Evolutionary conservation across 2,113 vertebrate genomes (phyloP).

Genomic region (Zosterops japonicus): DNA sequence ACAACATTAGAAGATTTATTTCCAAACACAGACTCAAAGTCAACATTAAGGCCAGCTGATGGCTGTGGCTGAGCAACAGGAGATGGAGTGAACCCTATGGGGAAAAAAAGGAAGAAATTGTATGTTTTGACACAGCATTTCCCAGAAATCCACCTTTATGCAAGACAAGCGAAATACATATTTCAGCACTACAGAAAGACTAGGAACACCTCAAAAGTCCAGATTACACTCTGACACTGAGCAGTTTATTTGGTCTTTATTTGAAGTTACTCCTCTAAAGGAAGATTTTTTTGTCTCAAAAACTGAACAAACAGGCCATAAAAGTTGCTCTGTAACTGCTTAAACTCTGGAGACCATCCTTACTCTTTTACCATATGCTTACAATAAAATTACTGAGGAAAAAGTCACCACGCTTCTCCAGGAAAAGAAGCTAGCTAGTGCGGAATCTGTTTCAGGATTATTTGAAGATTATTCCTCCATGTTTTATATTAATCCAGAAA

Average conservation of each 20-base stretch:
- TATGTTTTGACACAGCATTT: not conserved
- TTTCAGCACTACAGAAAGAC: not conserved
- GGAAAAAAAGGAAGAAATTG: not conserved
- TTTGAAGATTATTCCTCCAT: not conserved
- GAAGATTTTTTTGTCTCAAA: not conserved
- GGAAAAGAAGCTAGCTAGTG: not conserved
- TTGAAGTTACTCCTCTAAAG: not conserved
- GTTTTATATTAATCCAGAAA: not conserved
- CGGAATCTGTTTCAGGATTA: not conserved
- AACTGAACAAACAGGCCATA: not conserved
- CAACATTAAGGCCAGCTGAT: slow-evolving; percentile 88
- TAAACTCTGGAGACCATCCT: not conserved
- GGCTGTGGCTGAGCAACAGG: slow-evolving; percentile 84
- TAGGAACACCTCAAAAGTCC: not conserved
- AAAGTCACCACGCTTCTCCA: not conserved
- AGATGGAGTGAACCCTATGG: slow-evolving; percentile 85
- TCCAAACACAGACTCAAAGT: slow-evolving; percentile 97
- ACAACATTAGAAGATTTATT: slow-evolving; percentile 85
- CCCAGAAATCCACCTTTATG: not conserved
- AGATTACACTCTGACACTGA: not conserved
- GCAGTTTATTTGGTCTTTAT: not conserved
- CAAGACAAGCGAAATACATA: not conserved
- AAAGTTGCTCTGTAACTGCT: not conserved
- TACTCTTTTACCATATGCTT: not conserved
- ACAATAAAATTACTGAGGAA: not conserved